Base-by-base conservation (phyloP, 1,140 invertebrate genomes). In the Sycobia sp. region DNA sequence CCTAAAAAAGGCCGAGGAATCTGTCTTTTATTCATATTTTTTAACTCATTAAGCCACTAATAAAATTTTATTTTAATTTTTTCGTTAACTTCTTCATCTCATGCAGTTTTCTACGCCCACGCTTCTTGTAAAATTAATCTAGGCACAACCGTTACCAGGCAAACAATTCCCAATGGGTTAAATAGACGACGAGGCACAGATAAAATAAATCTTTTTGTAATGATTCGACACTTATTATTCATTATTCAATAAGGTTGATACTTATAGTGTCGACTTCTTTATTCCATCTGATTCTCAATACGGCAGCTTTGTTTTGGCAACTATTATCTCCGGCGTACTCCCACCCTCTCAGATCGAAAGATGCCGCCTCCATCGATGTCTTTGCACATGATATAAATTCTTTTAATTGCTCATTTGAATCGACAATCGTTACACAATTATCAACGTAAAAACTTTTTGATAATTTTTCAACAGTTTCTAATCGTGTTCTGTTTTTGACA, bases 71-170 rank as follows among this genome's bases (percentile, higher is more conserved):
- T 16, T n/a, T 34, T 39, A 39, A 25, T 39, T n/a, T n/a, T 14
- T 5, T 55, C 50, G 13, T 49, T 34, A 9, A 65, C 47, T 55
- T 55, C 34, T 4, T 22, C 39, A 39, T 74, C 70, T 69, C 71
- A 73, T 18, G 41, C 46, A 13, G 66, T 46, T 38, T 66, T 59
- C 22, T 38, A 7, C 13, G 47, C 29, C 47, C 50, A 53, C 0
- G 32, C 23, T 16, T 53, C 50, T 23, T 53, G 32, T 13, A 53
- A 14, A 23, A 38, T 38, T n/a, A 38, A 7, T 50, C 47, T 13
- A 7, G 27, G 47, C 1, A 1, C 32, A 1, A 50, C 1, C 5
- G 29, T 34, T 5, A 50, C 29, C 2, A 22, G 47, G 16, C 13
- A 1, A 1, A 11, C 27, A 10, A 50, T 32, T 18, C 50, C 50